Percentiles rank a stretch among this genome's conserved stretches.
Evolutionary conservation across 2,888 invertebrate genomes (phyloP).

Genomic region (Sphaerophoria taeniata): DNA sequence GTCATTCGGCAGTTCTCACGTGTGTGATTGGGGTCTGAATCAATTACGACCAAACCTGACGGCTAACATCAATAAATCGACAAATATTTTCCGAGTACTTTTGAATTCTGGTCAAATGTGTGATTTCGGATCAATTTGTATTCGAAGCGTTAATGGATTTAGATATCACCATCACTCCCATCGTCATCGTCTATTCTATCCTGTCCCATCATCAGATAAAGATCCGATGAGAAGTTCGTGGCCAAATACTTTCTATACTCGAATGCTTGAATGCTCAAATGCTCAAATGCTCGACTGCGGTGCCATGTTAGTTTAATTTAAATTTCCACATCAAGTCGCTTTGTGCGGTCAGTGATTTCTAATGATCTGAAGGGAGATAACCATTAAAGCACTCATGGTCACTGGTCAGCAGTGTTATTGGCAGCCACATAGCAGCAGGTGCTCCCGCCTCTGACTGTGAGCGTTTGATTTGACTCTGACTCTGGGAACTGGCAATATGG

Average conservation of each 20-base stretch:
- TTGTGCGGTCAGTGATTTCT: slow-evolving; percentile 38
- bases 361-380: slow-evolving; percentile 55
- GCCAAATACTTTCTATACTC: too few relatives aligned
- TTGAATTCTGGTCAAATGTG: slow-evolving; percentile 43
- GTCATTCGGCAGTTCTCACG: slow-evolving; percentile 64
- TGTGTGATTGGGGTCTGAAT: slow-evolving; percentile 30
- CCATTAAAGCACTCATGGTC: slow-evolving; percentile 28
- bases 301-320: slow-evolving; percentile 8
- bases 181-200: too few relatives aligned
- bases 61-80: slow-evolving; percentile 54
- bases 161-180: slow-evolving; percentile 37
- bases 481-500: neutral
- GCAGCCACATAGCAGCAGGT: neutral
- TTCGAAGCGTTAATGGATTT: slow-evolving; percentile 59
- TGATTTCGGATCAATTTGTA: slow-evolving; percentile 40
- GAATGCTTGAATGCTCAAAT: too few relatives aligned
- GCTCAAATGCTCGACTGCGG: too few relatives aligned
- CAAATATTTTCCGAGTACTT: slow-evolving; percentile 11
- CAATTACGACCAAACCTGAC: slow-evolving; percentile 52
- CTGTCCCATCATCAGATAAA: too few relatives aligned
- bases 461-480: neutral
- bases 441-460: neutral
- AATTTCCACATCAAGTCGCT: neutral
- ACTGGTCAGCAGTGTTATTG: neutral
- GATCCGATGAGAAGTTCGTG: too few relatives aligned